phyloP scores from a whole-genome alignment of 2,797 vertebrate genomes.

The Pachyuromys duprasi region DNA sequence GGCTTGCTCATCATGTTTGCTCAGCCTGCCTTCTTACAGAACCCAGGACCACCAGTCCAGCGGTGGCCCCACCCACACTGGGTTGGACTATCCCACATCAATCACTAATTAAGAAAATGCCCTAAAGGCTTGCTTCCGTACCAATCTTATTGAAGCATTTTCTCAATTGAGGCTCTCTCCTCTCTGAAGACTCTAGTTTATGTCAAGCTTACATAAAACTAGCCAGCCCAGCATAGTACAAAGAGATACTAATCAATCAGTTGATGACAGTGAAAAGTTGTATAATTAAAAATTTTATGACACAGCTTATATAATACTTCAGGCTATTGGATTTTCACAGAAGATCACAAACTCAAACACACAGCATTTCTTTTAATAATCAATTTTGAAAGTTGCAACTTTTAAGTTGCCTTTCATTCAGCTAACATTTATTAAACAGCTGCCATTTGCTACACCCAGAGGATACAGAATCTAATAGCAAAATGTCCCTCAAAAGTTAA shows the following conservation, averaged over 20 bases:
- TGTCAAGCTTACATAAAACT: not conserved
- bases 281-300: constrained; percentile 40
- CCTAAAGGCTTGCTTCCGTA: not conserved
- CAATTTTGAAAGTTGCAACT: constrained; percentile 43
- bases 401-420: constrained; percentile 69
- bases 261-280: not conserved
- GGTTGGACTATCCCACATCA: not conserved
- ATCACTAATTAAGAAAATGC: not conserved
- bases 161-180: not conserved
- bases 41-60: not conserved
- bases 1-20: not conserved
- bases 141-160: not conserved
- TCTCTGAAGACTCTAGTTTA: not conserved
- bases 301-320: constrained; percentile 35
- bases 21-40: not conserved
- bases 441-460: constrained; percentile 59
- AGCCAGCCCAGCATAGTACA: not conserved
- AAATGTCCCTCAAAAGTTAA: constrained; percentile 27
- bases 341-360: constrained; percentile 39
- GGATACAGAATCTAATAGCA: constrained; percentile 61
- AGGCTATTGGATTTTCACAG: constrained; percentile 34
- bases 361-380: constrained; percentile 48
- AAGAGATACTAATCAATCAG: constrained; percentile 1
- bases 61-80: not conserved
- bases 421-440: constrained; percentile 67